Evolutionary conservation across 2,888 invertebrate genomes (phyloP).

Genomic region (Cheilosia vulpina): DNA sequence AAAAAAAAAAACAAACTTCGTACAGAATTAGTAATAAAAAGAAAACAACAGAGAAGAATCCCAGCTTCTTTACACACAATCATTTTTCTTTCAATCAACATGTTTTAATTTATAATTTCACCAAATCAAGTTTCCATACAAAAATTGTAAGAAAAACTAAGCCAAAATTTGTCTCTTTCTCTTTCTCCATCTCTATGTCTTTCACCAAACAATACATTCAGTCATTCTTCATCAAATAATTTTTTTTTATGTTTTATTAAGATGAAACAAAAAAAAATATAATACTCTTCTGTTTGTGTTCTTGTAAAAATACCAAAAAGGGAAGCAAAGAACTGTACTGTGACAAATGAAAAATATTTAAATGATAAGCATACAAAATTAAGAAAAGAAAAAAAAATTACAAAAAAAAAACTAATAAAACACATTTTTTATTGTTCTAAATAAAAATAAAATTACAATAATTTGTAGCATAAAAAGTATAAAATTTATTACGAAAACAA

Average conservation of each 20-base stretch:
- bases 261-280: conserved; percentile 16
- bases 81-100: conserved; percentile 33
- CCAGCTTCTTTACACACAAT: conserved; percentile 69
- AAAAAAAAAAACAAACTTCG: conserved; percentile 48
- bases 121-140: conserved; percentile 72
- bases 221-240: conserved; percentile 58
- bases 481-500: conserved; percentile 57
- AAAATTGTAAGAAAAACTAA: conserved; percentile 31
- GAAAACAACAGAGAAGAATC: conserved; percentile 69
- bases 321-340: conserved; percentile 76
- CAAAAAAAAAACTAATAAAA: conserved; percentile 16
- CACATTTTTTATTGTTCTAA: conserved; percentile 72
- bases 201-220: conserved; percentile 44
- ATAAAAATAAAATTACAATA: conserved; percentile 68
- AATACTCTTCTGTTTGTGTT: conserved; percentile 59
- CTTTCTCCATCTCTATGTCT: conserved; percentile 30
- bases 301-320: conserved; percentile 75
- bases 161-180: conserved; percentile 37
- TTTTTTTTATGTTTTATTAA: conserved; percentile 21
- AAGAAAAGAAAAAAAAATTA: conserved; percentile 60
- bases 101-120: conserved; percentile 70
- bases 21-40: conserved; percentile 66
- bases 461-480: conserved; percentile 72
- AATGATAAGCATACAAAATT: conserved; percentile 74
- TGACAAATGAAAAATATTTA: conserved; percentile 75